Conservation (phyloP, 1,140 invertebrate genomes). For the Hermetia illucens region DNA sequence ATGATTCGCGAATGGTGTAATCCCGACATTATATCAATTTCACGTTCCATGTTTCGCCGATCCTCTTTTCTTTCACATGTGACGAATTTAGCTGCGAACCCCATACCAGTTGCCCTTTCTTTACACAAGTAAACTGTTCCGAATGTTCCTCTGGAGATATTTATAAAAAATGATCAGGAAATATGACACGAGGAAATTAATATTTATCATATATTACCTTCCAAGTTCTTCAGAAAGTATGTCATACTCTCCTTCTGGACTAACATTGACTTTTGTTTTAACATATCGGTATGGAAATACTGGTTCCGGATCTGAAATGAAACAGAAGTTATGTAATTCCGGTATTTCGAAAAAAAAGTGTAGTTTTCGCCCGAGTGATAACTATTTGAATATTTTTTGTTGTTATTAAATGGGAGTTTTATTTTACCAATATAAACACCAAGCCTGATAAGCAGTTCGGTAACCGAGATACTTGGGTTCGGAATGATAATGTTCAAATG, state of each 20-base stretch:
- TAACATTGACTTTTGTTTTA: slow-evolving; percentile 47
- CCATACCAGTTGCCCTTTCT: slow-evolving; percentile 59
- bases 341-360: too few species aligned
- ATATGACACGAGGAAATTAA: background rate
- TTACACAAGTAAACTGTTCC: slow-evolving; percentile 82
- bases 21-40: slow-evolving; percentile 84
- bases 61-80: slow-evolving; percentile 65
- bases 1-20: slow-evolving; percentile 81
- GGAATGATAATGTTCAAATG: too few species aligned
- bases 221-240: slow-evolving; percentile 59
- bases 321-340: too few species aligned
- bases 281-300: slow-evolving; percentile 65
- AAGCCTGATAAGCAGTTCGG: too few species aligned
- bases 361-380: too few species aligned
- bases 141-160: slow-evolving; percentile 76
- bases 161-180: background rate
- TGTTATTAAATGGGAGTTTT: too few species aligned
- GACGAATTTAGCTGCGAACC: slow-evolving; percentile 83
- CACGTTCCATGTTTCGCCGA: slow-evolving; percentile 70
- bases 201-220: slow-evolving; percentile 33
- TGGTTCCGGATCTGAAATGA: too few species aligned
- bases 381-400: too few species aligned
- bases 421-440: too few species aligned
- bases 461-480: too few species aligned
- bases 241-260: slow-evolving; percentile 60